A percentile compares a stretch with the other conserved stretches of the same genome.
phyloP scores from a whole-genome alignment of 2,797 vertebrate species.

The Protosalanx chinensis region DNA sequence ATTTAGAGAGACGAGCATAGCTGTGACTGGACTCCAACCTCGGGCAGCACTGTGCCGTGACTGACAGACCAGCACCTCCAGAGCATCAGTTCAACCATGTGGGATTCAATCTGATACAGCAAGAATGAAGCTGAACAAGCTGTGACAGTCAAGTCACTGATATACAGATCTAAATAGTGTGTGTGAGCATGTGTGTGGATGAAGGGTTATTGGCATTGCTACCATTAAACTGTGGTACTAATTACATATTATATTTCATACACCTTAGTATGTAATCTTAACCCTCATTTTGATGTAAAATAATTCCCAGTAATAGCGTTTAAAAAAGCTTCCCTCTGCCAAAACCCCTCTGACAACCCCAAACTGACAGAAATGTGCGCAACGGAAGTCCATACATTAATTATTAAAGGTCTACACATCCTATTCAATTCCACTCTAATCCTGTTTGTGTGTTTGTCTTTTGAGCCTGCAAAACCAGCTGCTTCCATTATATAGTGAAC shows the following conservation, averaged over 20 bases:
- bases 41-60: background rate
- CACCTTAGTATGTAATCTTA: background rate
- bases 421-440: background rate
- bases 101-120: conserved; percentile 9
- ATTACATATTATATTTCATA: no score
- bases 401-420: background rate
- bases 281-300: no score
- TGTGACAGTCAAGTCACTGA: conserved; percentile 5
- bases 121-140: background rate
- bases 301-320: background rate
- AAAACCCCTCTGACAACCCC: background rate
- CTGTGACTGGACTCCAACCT: background rate
- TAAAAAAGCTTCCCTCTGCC: background rate
- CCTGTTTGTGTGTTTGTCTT: background rate
- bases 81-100: background rate
- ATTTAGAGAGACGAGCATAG: background rate
- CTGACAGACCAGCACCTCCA: background rate
- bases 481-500: background rate
- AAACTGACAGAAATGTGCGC: background rate
- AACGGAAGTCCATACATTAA: background rate
- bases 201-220: no score
- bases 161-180: conserved; percentile 8
- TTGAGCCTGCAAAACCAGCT: background rate
- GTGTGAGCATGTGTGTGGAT: background rate
- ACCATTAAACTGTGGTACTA: no score